phyloP scores from a whole-genome alignment of 2,113 vertebrate species.

The Phylloscopus whistleri region DNA sequence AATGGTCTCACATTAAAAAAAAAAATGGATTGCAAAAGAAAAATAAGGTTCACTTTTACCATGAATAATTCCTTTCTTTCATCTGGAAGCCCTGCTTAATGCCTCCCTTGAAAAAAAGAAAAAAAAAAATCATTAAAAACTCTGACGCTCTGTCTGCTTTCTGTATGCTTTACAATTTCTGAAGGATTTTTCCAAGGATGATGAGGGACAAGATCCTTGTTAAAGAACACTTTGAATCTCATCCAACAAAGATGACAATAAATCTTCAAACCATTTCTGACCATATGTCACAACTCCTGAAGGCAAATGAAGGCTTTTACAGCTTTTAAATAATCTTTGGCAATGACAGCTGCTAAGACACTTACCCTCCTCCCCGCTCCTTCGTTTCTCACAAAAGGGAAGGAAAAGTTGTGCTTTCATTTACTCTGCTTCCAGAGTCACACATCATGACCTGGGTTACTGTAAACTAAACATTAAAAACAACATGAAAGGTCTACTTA shows the following conservation, averaged over 20 bases:
- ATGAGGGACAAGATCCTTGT: constrained; percentile 69
- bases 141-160: constrained; percentile 5
- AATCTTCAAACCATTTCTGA: constrained; percentile 83
- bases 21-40: background rate
- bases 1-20: background rate
- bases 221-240: constrained; percentile 75
- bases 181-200: constrained; percentile 77
- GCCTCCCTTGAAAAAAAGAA: background rate
- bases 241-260: constrained; percentile 78
- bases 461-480: constrained; percentile 11
- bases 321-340: constrained; percentile 80
- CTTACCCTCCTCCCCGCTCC: constrained; percentile 43
- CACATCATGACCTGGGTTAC: background rate
- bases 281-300: constrained; percentile 84
- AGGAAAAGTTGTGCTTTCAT: constrained; percentile 1
- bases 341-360: constrained; percentile 75
- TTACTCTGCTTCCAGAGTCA: background rate
- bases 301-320: constrained; percentile 77
- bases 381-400: background rate
- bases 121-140: background rate
- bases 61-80: background rate
- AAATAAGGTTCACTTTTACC: background rate
- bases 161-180: constrained; percentile 54
- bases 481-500: background rate
- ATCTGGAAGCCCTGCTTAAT: background rate